Conservation (phyloP, 2,113 vertebrate species). For the Brienomyrus longianalis region DNA sequence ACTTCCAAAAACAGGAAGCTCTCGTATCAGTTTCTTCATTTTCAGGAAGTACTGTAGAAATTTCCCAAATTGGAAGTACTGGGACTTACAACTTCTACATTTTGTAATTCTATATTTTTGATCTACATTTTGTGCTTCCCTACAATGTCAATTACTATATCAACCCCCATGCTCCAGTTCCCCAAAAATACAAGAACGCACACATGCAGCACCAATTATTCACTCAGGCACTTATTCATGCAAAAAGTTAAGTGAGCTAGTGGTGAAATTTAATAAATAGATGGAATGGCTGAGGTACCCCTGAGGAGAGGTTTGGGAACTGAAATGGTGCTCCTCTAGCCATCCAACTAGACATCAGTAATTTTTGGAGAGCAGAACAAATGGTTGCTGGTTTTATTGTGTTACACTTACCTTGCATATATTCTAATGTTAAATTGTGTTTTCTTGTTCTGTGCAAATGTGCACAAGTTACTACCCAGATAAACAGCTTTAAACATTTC, state of each 20-base stretch:
- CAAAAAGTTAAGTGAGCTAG: not conserved
- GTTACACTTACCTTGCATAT: not conserved
- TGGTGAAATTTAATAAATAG: not conserved
- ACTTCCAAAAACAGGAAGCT: too few relatives aligned
- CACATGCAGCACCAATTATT: too few relatives aligned
- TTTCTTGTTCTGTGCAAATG: not conserved
- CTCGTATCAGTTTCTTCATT: not conserved
- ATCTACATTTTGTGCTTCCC: too few relatives aligned
- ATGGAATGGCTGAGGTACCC: not conserved
- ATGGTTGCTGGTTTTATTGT: not conserved
- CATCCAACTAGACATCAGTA: not conserved
- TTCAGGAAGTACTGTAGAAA: not conserved
- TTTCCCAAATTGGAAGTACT: not conserved
- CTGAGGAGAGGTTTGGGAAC: not conserved
- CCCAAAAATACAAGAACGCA: too few relatives aligned
- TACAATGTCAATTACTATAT: too few relatives aligned
- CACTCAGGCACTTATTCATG: too few relatives aligned
- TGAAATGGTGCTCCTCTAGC: not conserved
- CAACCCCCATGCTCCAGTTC: too few relatives aligned
- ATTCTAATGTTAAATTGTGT: not conserved
- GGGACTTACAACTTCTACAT: too few relatives aligned
- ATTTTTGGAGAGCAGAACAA: not conserved
- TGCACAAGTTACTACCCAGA: not conserved
- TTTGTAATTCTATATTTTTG: too few relatives aligned
- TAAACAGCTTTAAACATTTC: not conserved